Percentiles rank a stretch among this genome's conserved stretches.
These are phyloP conservation scores for Acanthosoma haemorrhoidale DNA, from an alignment of 2,888 invertebrate species.

Conservation along the genomic window DNA sequence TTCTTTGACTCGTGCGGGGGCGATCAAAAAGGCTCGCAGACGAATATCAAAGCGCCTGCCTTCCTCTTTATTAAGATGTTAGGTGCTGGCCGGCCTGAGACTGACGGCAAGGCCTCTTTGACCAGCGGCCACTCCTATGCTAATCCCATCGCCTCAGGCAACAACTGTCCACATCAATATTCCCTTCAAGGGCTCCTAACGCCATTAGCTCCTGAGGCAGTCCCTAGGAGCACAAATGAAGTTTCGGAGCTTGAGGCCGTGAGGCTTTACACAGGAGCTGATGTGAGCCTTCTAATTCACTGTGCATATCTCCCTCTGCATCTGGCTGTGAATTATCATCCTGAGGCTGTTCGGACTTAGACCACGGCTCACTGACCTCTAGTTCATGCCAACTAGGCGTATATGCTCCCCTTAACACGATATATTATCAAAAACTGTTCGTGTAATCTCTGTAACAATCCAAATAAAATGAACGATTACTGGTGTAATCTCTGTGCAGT, in stretches of 20 bases:
- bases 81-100: conserved; percentile 11
- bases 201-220: not conserved
- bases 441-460: too few species aligned
- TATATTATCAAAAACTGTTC: too few species aligned
- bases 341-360: not conserved
- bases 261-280: not conserved
- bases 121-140: too few species aligned
- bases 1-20: not conserved
- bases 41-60: not conserved
- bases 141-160: not conserved
- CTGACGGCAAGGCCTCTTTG: not conserved
- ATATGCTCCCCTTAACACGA: too few species aligned
- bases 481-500: too few species aligned
- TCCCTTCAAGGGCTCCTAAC: not conserved
- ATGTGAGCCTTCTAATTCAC: not conserved
- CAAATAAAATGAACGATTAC: too few species aligned
- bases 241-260: not conserved
- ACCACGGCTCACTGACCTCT: too few species aligned
- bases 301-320: not conserved
- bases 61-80: conserved; percentile 9
- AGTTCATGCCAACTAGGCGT: too few species aligned
- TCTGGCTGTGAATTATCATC: not conserved
- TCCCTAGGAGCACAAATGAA: conserved; percentile 1
- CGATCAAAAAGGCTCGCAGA: not conserved
- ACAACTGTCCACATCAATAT: conserved; percentile 1